Evolutionary conservation across 2,888 invertebrate genomes (phyloP).

Genomic region (Ectropis crepuscularia): DNA sequence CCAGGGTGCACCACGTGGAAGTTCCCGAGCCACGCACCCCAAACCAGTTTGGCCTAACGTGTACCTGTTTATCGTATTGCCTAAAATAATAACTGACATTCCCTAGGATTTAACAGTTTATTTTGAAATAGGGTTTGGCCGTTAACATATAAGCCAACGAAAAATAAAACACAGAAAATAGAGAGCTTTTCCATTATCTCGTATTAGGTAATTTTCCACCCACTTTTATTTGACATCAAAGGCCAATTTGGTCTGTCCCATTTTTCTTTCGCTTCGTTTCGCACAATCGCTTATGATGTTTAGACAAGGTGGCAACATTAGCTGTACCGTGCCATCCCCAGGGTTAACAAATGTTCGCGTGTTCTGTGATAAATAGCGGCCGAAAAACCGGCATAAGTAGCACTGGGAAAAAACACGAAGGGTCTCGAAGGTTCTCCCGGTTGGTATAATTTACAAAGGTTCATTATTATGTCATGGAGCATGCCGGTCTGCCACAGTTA

Average conservation of each 20-base stretch:
- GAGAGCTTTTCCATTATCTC: no score
- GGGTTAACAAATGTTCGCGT: conserved; percentile 34
- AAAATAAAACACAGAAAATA: no score
- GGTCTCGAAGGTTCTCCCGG: conserved; percentile 27
- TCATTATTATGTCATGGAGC: conserved; percentile 53
- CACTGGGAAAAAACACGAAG: conserved; percentile 30
- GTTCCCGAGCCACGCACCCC: no score
- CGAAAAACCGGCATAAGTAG: conserved; percentile 30
- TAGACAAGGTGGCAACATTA: conserved; percentile 1
- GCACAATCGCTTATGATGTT: background rate
- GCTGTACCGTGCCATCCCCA: conserved; percentile 25
- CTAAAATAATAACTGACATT: no score
- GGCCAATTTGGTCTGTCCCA: background rate
- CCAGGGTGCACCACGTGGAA: no score
- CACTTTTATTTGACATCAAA: conserved; percentile 1
- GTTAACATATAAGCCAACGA: no score
- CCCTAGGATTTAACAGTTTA: no score
- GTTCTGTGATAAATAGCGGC: conserved; percentile 29
- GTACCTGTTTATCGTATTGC: no score
- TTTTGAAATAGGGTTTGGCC: no score
- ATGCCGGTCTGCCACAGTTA: conserved; percentile 38
- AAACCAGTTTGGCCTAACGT: no score
- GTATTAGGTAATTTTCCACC: no score
- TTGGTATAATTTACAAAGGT: conserved; percentile 46
- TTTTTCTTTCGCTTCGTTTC: background rate